phyloP scores from a whole-genome alignment of 2,797 vertebrate genomes.

The Adrianichthys oophorus region DNA sequence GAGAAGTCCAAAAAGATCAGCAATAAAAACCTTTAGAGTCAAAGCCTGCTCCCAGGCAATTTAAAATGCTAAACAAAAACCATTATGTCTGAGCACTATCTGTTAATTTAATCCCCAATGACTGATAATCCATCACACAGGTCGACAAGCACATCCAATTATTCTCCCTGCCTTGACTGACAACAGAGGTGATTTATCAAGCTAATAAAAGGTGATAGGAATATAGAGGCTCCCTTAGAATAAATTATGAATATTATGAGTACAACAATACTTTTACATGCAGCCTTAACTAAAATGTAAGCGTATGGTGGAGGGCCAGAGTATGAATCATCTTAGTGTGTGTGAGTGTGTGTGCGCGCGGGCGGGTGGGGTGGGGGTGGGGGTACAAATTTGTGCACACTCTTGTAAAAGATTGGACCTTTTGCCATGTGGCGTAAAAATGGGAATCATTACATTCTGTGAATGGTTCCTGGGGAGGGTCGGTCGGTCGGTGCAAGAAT shows the following conservation, averaged over 20 bases:
- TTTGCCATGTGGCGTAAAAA: conserved; percentile 65
- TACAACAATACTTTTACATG: conserved; percentile 65
- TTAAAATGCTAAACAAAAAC: conserved; percentile 99
- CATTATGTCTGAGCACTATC: conserved; percentile 99
- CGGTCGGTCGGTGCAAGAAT: conserved; percentile 18
- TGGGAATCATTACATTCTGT: conserved; percentile 68
- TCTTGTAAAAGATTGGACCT: conserved; percentile 40
- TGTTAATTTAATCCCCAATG: conserved; percentile 99
- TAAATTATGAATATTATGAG: conserved; percentile 76
- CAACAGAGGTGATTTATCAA: conserved; percentile 99
- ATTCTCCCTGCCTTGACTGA: conserved; percentile 99
- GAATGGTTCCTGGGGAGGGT: conserved; percentile 50
- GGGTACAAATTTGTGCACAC: conserved; percentile 26
- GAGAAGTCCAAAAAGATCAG: conserved; percentile 72
- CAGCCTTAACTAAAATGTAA: conserved; percentile 66
- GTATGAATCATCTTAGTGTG: conserved; percentile 41
- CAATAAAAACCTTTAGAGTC: conserved; percentile 90
- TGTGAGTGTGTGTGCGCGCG: conserved; percentile 13
- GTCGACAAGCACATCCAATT: conserved; percentile 99
- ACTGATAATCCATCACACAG: conserved; percentile 99
- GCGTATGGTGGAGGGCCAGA: conserved; percentile 51
- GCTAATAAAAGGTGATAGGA: conserved; percentile 99
- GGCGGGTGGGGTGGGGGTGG: not conserved
- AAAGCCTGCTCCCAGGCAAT: conserved; percentile 94
- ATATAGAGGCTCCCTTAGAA: conserved; percentile 90